Base-by-base conservation (phyloP, 2,113 vertebrate genomes). In the Bettongia penicillata region DNA sequence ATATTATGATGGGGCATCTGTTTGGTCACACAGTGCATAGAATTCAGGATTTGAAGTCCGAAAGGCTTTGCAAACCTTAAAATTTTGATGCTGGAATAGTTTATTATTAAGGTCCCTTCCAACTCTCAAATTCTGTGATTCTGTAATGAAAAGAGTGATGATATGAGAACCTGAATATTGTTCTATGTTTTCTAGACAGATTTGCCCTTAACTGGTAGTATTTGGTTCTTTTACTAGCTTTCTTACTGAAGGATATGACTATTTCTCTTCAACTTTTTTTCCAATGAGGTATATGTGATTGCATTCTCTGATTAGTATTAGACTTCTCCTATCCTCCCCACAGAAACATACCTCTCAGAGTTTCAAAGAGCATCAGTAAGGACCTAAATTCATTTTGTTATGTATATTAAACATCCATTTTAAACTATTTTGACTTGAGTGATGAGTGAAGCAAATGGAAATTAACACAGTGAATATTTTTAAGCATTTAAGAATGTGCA, bases 401-500 rank as follows among this genome's bases (percentile, higher is more conserved):
- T 61, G 49, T 90, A 92, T n/a, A 51, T 28, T 14, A 28, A 96
- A 43, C 61, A 31, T 95, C 97, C 57, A 93, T 96, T 95, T 94
- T 61, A 93, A 97, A 96, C 77, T 91, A 93, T 47, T 97, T 98
- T 98, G 89, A 97, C 95, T 91, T 94, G 95, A 97, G 49, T 93
- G 97, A 23, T 0, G 24, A 97, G 96, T 93, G 90, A 93, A 61
- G 48, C 48, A 97, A 98, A 98, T 52, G 90, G 51, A 49, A 98
- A 96, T 97, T 97, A 98, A 97, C 94, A 90, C 93, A 98, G 96
- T 96, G 51, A 92, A 89, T 94, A 93, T 96, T 96, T 97, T 97
- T 98, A 98, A 98, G 94, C 95, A 96, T 95, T 97, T 97, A 96
- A 92, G 94, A 97, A 98, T 97, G 95, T 91, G 91, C 94, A 95